Evolutionary conservation across 2,797 vertebrate species (phyloP).

Genomic region (Pantherophis alleghaniensis): DNA sequence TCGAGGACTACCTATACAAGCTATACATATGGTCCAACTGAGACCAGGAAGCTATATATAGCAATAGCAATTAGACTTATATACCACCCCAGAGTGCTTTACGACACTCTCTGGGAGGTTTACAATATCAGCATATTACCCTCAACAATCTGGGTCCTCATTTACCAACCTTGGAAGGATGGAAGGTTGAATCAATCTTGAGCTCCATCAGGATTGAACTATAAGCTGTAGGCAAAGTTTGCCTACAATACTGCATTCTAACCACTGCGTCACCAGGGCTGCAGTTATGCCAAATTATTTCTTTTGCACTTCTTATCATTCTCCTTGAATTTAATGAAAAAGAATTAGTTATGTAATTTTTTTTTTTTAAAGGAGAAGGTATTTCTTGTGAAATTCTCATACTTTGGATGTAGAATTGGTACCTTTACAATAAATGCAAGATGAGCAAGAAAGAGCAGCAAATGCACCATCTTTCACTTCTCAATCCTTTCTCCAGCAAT

Average conservation of each 20-base stretch:
- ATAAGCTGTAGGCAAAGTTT: neutral
- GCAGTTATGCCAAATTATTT: neutral
- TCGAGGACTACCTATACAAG: neutral
- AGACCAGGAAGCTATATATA: neutral
- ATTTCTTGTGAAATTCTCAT: neutral
- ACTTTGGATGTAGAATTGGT: neutral
- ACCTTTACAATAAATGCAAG: neutral
- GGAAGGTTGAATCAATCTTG: neutral
- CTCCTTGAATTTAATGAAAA: neutral
- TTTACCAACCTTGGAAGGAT: neutral
- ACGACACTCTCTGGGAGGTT: neutral
- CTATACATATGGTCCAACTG: neutral
- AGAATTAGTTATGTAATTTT: neutral
- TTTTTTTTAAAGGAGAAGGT: neutral
- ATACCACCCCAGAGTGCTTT: neutral
- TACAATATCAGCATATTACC: neutral
- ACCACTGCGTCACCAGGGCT: neutral
- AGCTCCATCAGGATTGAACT: neutral
- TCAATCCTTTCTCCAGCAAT: neutral
- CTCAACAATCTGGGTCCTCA: neutral
- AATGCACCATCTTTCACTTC: neutral
- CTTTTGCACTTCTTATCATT: neutral
- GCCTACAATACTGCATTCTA: neutral
- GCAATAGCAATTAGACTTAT: neutral
- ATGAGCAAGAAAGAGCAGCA: neutral